Conservation (phyloP, 1,140 invertebrate genomes). For the Trichonephila clavipes region DNA sequence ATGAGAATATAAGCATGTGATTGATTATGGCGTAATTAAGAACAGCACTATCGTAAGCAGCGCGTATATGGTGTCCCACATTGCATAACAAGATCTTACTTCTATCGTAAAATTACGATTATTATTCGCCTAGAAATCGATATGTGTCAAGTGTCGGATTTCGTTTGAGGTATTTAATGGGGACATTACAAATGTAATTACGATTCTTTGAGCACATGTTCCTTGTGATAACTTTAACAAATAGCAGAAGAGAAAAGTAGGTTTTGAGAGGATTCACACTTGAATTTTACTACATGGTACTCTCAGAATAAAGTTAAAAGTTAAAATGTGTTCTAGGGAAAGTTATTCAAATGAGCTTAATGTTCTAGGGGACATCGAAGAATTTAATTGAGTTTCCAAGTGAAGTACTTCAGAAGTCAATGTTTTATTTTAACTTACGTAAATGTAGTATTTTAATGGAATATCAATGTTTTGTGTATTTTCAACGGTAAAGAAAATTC, state of each 20-base stretch:
- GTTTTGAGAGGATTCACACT: neutral
- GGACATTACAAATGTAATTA: conserved; percentile 23
- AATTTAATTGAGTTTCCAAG: no score
- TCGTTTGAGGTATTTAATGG: neutral
- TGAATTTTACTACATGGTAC: neutral
- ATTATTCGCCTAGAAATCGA: neutral
- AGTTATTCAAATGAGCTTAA: no score
- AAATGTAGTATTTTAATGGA: no score
- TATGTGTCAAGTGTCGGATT: neutral
- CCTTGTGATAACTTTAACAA: neutral
- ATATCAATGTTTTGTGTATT: no score
- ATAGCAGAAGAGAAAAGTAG: neutral
- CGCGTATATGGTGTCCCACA: neutral
- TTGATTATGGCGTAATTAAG: conserved; percentile 18
- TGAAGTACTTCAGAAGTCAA: no score
- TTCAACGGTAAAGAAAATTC: no score
- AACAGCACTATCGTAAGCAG: neutral
- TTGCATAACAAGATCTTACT: neutral
- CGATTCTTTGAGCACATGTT: neutral
- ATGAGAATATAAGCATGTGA: neutral
- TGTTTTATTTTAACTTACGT: no score
- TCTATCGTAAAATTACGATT: neutral
- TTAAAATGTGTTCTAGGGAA: no score
- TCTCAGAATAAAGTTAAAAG: neutral
- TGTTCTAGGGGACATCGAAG: no score